phyloP scores from a whole-genome alignment of 2,113 vertebrate genomes.

The Nanorana parkeri region DNA sequence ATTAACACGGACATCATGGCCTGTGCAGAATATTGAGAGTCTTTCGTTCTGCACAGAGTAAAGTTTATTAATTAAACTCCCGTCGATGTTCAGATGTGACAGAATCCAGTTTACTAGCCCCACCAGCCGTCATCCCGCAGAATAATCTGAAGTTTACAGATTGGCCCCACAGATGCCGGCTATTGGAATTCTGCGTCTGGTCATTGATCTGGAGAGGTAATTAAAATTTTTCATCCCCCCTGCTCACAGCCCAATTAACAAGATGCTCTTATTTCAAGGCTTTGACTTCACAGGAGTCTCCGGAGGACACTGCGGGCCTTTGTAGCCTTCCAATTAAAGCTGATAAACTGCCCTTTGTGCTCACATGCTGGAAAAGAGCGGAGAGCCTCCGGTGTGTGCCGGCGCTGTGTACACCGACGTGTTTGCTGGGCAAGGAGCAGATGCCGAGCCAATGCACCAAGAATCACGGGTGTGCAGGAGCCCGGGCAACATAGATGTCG shows the following conservation, averaged over 20 bases:
- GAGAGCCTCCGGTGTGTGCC: neutral
- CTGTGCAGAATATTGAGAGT: no score
- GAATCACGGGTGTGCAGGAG: no score
- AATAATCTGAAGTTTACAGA: neutral
- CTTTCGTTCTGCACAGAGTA: no score
- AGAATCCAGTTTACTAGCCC: neutral
- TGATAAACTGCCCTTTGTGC: neutral
- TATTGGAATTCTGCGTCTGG: neutral
- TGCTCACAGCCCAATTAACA: conserved; percentile 25
- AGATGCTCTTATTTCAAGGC: neutral
- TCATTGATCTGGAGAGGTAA: conserved; percentile 14
- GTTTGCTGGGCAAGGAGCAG: neutral
- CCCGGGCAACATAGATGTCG: no score
- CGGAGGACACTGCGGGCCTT: neutral
- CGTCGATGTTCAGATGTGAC: neutral
- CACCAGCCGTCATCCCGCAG: neutral
- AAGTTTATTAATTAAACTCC: neutral
- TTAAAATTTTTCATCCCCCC: neutral
- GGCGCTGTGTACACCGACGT: neutral
- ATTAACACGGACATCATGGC: no score
- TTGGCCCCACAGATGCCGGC: no score
- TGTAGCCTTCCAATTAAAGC: conserved; percentile 24
- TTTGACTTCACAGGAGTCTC: conserved; percentile 5
- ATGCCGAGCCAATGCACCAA: no score
- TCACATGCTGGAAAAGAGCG: neutral